phyloP scores from a whole-genome alignment of 1,140 invertebrate species.

The Platorchestia sp. region DNA sequence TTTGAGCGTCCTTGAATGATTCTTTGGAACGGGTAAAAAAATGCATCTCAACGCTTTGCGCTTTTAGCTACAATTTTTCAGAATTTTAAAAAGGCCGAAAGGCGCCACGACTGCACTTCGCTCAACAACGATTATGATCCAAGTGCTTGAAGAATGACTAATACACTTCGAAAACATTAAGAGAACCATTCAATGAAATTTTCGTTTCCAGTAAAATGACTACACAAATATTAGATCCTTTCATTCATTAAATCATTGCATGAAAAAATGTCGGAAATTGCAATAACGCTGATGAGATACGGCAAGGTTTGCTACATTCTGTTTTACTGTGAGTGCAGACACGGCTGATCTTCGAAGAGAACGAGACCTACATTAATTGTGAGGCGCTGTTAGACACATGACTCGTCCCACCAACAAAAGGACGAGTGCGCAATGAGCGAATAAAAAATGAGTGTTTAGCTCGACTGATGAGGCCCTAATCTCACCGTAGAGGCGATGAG shows the following conservation, averaged over 20 bases:
- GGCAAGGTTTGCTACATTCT: neutral
- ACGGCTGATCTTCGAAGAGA: neutral
- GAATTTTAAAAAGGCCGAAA: too few relatives aligned
- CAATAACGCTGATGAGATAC: neutral
- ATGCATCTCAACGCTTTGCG: too few relatives aligned
- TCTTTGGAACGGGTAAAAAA: too few relatives aligned
- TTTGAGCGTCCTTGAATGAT: too few relatives aligned
- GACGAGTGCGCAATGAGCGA: neutral
- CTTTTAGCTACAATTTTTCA: too few relatives aligned
- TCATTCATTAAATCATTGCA: neutral
- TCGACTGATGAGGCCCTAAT: neutral
- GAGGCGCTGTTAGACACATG: neutral
- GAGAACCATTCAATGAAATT: too few relatives aligned
- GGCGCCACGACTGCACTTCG: too few relatives aligned
- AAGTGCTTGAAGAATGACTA: too few relatives aligned
- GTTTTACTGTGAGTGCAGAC: neutral
- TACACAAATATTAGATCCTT: too few relatives aligned
- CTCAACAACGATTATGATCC: too few relatives aligned
- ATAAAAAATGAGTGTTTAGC: constrained; percentile 10
- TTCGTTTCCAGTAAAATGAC: too few relatives aligned
- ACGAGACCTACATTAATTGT: neutral
- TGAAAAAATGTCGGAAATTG: neutral
- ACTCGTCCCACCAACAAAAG: neutral
- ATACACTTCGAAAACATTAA: too few relatives aligned
- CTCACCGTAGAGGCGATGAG: constrained; percentile 4